Evolutionary conservation across 2,113 vertebrate species (phyloP).

Genomic region (Epinephelus fuscoguttatus): DNA sequence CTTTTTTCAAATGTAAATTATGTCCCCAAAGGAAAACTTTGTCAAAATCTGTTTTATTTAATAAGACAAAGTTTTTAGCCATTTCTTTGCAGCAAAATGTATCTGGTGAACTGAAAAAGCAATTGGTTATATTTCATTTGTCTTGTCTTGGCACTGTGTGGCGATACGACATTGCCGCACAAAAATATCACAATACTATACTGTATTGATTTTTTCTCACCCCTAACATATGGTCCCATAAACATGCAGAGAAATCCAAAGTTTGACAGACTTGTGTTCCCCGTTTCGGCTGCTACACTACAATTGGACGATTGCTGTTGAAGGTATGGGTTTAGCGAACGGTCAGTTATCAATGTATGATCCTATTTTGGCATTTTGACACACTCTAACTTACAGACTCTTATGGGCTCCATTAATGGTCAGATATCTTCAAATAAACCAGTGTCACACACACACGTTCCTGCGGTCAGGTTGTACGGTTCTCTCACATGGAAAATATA

Average conservation of each 20-base stretch:
- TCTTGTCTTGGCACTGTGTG: no score
- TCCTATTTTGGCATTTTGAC: slow-evolving; percentile 17
- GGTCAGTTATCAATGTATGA: slow-evolving; percentile 21
- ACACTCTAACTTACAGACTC: not conserved
- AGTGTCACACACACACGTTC: slow-evolving; percentile 32
- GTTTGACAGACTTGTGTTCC: not conserved
- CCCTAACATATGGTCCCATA: not conserved
- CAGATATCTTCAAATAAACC: slow-evolving; percentile 14
- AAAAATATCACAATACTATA: no score
- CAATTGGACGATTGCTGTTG: not conserved
- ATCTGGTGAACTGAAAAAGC: no score
- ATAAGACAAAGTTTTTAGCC: no score
- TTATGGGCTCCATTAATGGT: not conserved
- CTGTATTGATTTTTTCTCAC: no score
- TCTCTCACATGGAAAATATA: slow-evolving; percentile 77
- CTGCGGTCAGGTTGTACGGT: slow-evolving; percentile 55
- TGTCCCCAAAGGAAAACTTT: no score
- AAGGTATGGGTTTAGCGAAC: slow-evolving; percentile 13
- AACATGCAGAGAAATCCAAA: not conserved
- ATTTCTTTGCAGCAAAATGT: no score
- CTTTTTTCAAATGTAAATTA: no score
- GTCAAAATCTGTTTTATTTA: no score
- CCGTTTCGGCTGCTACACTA: not conserved
- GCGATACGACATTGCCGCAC: no score
- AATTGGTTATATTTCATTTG: no score